Evolutionary conservation across 2,888 invertebrate species (phyloP).

Genomic region (Carterocephalus palaemon): DNA sequence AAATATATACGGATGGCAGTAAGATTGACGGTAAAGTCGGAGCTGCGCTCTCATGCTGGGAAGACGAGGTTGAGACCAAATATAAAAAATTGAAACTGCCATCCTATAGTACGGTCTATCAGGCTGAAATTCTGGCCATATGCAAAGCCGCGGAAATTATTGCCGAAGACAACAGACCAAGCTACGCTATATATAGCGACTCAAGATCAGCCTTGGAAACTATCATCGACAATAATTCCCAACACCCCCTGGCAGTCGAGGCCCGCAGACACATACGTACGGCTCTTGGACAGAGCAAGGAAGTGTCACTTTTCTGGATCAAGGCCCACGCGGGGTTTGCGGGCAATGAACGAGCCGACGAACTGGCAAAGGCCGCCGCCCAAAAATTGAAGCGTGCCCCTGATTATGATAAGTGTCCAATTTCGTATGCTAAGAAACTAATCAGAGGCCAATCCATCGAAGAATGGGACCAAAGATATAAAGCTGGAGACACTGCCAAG

Average conservation of each 20-base stretch:
- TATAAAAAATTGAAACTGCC: constrained; percentile 19
- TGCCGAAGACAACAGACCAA: background rate
- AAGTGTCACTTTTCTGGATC: too few relatives aligned
- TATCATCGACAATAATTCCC: background rate
- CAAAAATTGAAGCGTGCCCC: background rate
- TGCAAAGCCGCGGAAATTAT: background rate
- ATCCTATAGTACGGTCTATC: constrained; percentile 29
- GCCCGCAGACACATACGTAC: background rate
- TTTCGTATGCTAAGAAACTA: background rate
- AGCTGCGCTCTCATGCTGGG: constrained; percentile 29
- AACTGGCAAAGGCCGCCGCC: background rate
- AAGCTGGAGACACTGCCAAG: background rate
- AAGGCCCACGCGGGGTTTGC: too few relatives aligned
- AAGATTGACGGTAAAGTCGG: too few relatives aligned
- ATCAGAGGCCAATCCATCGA: background rate
- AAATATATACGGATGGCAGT: too few relatives aligned
- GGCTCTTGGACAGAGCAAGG: background rate
- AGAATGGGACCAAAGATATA: constrained; percentile 1
- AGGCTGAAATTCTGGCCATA: constrained; percentile 27
- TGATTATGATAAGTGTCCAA: background rate
- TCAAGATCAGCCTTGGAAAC: background rate
- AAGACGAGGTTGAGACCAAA: constrained; percentile 21
- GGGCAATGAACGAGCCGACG: too few relatives aligned
- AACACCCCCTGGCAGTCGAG: too few relatives aligned
- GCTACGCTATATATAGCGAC: background rate